These are phyloP conservation scores for Holacanthus passer DNA, from an alignment of 2,113 vertebrate genomes.

Conservation along the genomic window DNA sequence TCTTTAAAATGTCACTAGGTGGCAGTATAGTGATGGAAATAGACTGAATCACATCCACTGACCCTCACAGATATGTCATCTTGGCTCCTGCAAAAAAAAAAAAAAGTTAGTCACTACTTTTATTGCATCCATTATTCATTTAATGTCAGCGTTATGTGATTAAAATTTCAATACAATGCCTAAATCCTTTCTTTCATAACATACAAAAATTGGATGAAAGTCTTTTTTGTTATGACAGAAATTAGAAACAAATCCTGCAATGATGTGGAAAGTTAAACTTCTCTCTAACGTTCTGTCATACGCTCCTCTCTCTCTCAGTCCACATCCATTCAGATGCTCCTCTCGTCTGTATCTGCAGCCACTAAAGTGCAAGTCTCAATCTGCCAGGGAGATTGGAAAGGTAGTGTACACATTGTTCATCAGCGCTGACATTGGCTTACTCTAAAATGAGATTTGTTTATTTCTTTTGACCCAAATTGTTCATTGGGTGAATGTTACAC, in stretches of 20 bases:
- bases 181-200: constrained; percentile 9
- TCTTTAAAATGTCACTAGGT: constrained; percentile 41
- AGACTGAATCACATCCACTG: neutral
- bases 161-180: neutral
- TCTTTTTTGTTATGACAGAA: constrained; percentile 42
- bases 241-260: constrained; percentile 45
- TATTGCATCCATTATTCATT: constrained; percentile 23
- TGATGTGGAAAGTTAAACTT: constrained; percentile 33
- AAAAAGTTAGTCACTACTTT: constrained; percentile 7
- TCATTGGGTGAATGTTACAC: constrained; percentile 38
- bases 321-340: constrained; percentile 2
- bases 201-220: constrained; percentile 18
- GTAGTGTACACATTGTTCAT: constrained; percentile 49
- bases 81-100: neutral
- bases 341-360: constrained; percentile 2
- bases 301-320: neutral
- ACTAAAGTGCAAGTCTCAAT: constrained; percentile 30
- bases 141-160: constrained; percentile 36
- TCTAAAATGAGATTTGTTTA: constrained; percentile 65
- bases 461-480: constrained; percentile 53
- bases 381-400: constrained; percentile 6
- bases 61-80: neutral
- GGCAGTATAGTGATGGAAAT: constrained; percentile 46
- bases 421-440: constrained; percentile 43
- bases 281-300: neutral